Evolutionary conservation across 2,888 invertebrate species (phyloP), one percentile per base, ranked within the genome.

Genomic region (Oxystoma pomonae): DNA sequence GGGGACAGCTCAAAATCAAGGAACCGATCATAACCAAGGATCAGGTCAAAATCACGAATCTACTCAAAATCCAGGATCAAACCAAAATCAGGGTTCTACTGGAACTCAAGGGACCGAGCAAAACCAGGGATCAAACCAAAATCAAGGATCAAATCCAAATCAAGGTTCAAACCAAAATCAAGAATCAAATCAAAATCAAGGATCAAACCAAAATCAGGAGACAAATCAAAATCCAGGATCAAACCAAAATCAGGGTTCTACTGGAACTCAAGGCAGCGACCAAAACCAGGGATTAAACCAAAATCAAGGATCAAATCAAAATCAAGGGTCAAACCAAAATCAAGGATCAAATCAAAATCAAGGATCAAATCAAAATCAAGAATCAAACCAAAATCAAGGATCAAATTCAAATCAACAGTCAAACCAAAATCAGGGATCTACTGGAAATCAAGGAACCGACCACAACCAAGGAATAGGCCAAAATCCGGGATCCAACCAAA

Each of bases 401-500:
- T 20, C n/a, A 3, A 56, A 18, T n/a, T 20, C 1, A n/a, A n/a
- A n/a, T 18, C 64, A 55, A 19, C 55, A 55, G 56, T 61, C 58
- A 21, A 57, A 55, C 9, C 52, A 55, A 9, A 64, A 63, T 59
- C 69, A 69, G 61, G 65, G 62, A 56, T 64, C 59, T 49, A 62
- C 59, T 64, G 66, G 18, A 20, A 63, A 66, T 53, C 64, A 59
- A 35, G 63, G 66, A 17, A n/a, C 22, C 84, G 68, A 81, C 74
- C 62, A 80, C 81, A 62, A 65, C n/a, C n/a, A n/a, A n/a, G n/a
- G n/a, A n/a, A n/a, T n/a, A n/a, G n/a, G n/a, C n/a, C n/a, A 65
- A 56, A 65, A 68, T 61, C 66, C 66, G 65, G 61, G 60, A 17
- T 61, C 35, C 17, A 60, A 61, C 20, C 67, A 64, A 35, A 61